Evolutionary conservation across 2,888 invertebrate species (phyloP).

Genomic region (Xanthorhoe designata): DNA sequence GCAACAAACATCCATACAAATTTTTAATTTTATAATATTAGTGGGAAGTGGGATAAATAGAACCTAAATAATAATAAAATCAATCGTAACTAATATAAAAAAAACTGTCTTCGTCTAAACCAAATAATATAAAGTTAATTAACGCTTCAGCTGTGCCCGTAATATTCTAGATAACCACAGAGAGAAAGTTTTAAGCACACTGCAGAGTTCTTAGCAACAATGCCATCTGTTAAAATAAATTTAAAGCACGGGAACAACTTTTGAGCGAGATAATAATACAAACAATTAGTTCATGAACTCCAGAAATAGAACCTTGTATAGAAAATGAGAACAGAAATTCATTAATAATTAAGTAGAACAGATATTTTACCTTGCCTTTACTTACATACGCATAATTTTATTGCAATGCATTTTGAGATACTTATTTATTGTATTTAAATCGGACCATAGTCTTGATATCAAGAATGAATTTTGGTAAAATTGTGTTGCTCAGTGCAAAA

Average conservation of each 20-base stretch:
- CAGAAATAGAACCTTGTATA: too few relatives aligned
- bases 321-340: too few relatives aligned
- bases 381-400: not conserved
- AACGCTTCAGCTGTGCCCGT: slow-evolving; percentile 9
- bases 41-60: too few relatives aligned
- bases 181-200: slow-evolving; percentile 14
- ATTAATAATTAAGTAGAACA: too few relatives aligned
- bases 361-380: too few relatives aligned
- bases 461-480: not conserved
- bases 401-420: not conserved
- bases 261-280: not conserved
- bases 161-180: slow-evolving; percentile 14
- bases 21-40: too few relatives aligned
- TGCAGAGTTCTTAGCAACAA: slow-evolving; percentile 9
- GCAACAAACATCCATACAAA: too few relatives aligned
- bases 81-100: too few relatives aligned
- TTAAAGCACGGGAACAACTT: slow-evolving; percentile 3
- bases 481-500: too few relatives aligned
- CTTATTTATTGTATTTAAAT: not conserved
- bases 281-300: not conserved
- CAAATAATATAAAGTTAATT: slow-evolving; percentile 7
- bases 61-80: not conserved
- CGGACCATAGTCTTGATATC: not conserved
- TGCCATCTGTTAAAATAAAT: slow-evolving; percentile 11
- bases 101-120: not conserved